phyloP scores from a whole-genome alignment of 2,797 vertebrate genomes.

The Pseudochirops cupreus region DNA sequence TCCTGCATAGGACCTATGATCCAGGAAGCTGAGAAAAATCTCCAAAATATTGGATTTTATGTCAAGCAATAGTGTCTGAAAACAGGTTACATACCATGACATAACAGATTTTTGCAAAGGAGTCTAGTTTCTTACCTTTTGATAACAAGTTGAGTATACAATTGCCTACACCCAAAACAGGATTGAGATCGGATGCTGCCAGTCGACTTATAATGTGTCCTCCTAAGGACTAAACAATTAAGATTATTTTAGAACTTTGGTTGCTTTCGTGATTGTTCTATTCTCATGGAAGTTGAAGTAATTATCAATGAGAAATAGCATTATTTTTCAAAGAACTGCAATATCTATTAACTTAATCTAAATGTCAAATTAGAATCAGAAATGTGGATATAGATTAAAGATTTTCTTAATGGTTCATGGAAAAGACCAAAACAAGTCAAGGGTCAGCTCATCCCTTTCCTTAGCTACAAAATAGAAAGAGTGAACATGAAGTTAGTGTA shows the following conservation, averaged over 20 bases:
- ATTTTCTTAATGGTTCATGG: background rate
- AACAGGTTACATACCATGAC: background rate
- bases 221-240: slow-evolving; percentile 85
- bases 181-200: slow-evolving; percentile 88
- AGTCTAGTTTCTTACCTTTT: slow-evolving; percentile 76
- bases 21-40: background rate
- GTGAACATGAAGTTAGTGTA: slow-evolving; percentile 2
- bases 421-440: slow-evolving; percentile 32
- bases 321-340: background rate
- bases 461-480: slow-evolving; percentile 34
- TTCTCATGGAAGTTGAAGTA: slow-evolving; percentile 2
- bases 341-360: background rate
- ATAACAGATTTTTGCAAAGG: background rate
- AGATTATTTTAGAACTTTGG: background rate
- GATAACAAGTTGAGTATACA: slow-evolving; percentile 84
- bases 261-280: background rate
- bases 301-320: background rate
- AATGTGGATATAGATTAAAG: background rate
- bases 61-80: background rate
- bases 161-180: slow-evolving; percentile 86
- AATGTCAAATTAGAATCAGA: slow-evolving; percentile 42
- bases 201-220: slow-evolving; percentile 86
- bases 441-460: background rate
- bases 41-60: background rate
- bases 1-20: background rate